These are phyloP conservation scores for Microctenopoma stevenorrisi DNA, from an alignment of 2,797 vertebrate genomes.

Conservation along the genomic window DNA sequence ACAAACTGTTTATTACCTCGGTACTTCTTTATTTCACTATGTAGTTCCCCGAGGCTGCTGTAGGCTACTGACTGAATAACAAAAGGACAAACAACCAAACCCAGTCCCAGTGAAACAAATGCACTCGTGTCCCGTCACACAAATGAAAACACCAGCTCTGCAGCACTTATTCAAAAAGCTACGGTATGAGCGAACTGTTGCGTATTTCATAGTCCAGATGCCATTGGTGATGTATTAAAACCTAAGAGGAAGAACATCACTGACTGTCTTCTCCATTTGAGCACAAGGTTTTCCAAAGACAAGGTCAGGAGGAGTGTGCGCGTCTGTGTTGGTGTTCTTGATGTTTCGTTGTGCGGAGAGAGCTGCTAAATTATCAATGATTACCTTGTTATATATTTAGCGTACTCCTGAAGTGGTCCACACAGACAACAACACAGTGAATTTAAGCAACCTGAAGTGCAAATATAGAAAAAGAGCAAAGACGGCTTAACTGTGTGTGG, in stretches of 20 bases:
- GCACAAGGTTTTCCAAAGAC: conserved; percentile 67
- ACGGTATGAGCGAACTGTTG: conserved; percentile 20
- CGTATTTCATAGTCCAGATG: conserved; percentile 42
- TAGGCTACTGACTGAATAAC: conserved; percentile 41
- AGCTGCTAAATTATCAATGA: conserved; percentile 54
- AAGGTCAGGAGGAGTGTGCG: background rate
- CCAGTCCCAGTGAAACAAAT: conserved; percentile 31
- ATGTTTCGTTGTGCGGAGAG: conserved; percentile 25
- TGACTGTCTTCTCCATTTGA: conserved; percentile 35
- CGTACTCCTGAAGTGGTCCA: conserved; percentile 29
- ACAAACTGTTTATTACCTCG: conserved; percentile 37
- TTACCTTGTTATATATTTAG: conserved; percentile 58
- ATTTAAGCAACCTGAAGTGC: conserved; percentile 43
- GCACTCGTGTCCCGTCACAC: conserved; percentile 36
- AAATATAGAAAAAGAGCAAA: conserved; percentile 60
- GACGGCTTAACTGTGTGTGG: conserved; percentile 62
- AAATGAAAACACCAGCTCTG: conserved; percentile 66
- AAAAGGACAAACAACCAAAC: conserved; percentile 24
- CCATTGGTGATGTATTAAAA: conserved; percentile 21
- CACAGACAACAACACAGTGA: conserved; percentile 41
- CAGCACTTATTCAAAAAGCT: conserved; percentile 27
- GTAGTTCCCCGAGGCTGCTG: conserved; percentile 42
- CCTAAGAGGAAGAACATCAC: conserved; percentile 17
- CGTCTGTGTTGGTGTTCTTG: conserved; percentile 37
- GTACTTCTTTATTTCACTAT: conserved; percentile 57